These are phyloP conservation scores for Eublepharis macularius DNA, from an alignment of 2,113 vertebrate genomes.

Conservation along the genomic window DNA sequence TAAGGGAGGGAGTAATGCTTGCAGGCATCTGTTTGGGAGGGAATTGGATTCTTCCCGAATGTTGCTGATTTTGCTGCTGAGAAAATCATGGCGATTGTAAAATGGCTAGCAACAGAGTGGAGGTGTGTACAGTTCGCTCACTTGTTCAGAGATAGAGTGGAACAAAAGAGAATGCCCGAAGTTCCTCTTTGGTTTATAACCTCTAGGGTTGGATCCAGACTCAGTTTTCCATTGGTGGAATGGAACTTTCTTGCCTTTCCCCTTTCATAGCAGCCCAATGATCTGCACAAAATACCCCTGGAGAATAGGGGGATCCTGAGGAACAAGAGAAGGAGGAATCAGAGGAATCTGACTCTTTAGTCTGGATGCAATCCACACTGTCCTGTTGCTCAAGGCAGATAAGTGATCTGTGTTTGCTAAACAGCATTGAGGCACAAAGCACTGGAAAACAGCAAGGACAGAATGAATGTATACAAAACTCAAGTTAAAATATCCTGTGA, in stretches of 20 bases:
- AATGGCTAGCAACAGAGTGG: no score
- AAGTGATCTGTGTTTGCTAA: not conserved
- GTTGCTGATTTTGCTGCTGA: not conserved
- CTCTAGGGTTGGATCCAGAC: no score
- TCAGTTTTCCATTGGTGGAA: no score
- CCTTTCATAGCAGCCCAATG: no score
- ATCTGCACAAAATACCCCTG: no score
- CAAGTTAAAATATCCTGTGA: not conserved
- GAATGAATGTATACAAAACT: no score
- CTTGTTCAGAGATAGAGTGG: not conserved
- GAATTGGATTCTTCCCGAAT: not conserved
- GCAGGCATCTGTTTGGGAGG: not conserved
- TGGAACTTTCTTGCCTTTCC: no score
- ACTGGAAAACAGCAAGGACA: no score
- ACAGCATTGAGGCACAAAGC: not conserved
- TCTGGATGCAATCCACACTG: not conserved
- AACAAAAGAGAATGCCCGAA: not conserved
- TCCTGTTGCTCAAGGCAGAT: no score
- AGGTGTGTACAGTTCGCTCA: not conserved
- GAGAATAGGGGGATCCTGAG: no score
- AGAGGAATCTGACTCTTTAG: no score
- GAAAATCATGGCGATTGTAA: not conserved
- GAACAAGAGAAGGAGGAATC: no score
- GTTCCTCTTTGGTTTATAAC: not conserved
- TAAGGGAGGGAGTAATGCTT: slow-evolving; percentile 11